Evolutionary conservation across 1,140 invertebrate genomes (phyloP).

Genomic region (Protaetia brevitarsis): DNA sequence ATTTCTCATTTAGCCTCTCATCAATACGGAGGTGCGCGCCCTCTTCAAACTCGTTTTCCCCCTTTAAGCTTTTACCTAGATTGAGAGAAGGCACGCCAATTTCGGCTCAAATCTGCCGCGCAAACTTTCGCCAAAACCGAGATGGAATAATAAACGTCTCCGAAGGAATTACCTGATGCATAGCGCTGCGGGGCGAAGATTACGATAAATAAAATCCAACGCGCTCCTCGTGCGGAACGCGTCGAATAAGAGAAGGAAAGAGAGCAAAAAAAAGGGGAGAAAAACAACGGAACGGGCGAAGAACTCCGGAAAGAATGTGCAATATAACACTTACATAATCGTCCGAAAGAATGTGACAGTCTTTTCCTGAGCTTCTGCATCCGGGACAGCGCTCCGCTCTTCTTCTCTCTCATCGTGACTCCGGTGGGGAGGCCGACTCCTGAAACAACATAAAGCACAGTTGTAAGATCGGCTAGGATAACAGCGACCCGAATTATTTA

Average conservation of each 20-base stretch:
- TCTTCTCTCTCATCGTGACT: conserved; percentile 87
- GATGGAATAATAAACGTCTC: conserved; percentile 2
- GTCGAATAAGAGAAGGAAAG: neutral
- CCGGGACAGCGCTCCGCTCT: conserved; percentile 78
- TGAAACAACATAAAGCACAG: conserved; percentile 53
- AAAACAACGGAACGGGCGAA: no score
- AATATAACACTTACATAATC: conserved; percentile 76
- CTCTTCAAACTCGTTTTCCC: neutral
- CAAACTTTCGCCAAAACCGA: neutral
- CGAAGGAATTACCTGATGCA: neutral
- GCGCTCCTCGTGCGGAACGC: neutral
- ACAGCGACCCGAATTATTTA: no score
- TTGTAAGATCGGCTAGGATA: neutral
- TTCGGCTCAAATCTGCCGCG: neutral
- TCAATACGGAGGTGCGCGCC: neutral
- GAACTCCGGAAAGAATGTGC: conserved; percentile 1
- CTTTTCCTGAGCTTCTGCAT: conserved; percentile 89
- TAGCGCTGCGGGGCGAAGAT: neutral
- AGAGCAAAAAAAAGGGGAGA: no score
- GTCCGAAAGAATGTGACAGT: conserved; percentile 85
- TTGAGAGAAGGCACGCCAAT: neutral
- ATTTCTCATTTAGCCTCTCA: neutral
- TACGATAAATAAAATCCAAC: conserved; percentile 15
- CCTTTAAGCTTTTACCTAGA: conserved; percentile 7
- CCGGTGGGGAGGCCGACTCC: conserved; percentile 52